A percentile compares a stretch with the other conserved stretches of the same genome.
Conservation (phyloP, 2,797 vertebrate species). For the Paratrypauchen microcephalus region DNA sequence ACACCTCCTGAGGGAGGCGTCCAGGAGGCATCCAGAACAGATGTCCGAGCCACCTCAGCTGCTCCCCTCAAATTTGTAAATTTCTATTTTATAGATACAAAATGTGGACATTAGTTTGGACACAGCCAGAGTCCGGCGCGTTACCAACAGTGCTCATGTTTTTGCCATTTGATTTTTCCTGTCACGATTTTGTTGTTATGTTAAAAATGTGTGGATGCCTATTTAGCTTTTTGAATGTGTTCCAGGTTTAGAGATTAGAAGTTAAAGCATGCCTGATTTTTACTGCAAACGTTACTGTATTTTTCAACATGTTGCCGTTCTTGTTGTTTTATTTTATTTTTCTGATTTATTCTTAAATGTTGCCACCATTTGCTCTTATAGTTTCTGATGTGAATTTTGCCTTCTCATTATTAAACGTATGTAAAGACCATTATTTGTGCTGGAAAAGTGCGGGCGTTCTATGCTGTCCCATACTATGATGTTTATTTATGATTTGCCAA, state of each 20-base stretch:
- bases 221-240: conserved; percentile 73
- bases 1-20: no score
- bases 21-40: no score
- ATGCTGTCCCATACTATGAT: conserved; percentile 11
- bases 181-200: conserved; percentile 78
- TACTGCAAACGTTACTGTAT: conserved; percentile 74
- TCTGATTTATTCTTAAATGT: conserved; percentile 24
- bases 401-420: conserved; percentile 21
- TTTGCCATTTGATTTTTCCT: conserved; percentile 69
- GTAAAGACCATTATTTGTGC: conserved; percentile 21
- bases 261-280: conserved; percentile 82
- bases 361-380: conserved; percentile 43
- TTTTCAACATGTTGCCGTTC: conserved; percentile 64
- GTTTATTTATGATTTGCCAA: conserved; percentile 9
- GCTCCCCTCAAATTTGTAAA: background rate
- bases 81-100: background rate
- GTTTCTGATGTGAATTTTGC: conserved; percentile 32
- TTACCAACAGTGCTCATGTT: conserved; percentile 47
- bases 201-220: conserved; percentile 86
- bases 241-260: conserved; percentile 62
- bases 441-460: conserved; percentile 19
- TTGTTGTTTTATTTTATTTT: conserved; percentile 21
- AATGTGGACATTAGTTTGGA: background rate
- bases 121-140: conserved; percentile 30
- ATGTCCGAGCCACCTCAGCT: no score